A percentile compares a stretch with the other conserved stretches of the same genome.
Evolutionary conservation across 2,888 invertebrate genomes (phyloP).

Genomic region (Enchytraeus crypticus): DNA sequence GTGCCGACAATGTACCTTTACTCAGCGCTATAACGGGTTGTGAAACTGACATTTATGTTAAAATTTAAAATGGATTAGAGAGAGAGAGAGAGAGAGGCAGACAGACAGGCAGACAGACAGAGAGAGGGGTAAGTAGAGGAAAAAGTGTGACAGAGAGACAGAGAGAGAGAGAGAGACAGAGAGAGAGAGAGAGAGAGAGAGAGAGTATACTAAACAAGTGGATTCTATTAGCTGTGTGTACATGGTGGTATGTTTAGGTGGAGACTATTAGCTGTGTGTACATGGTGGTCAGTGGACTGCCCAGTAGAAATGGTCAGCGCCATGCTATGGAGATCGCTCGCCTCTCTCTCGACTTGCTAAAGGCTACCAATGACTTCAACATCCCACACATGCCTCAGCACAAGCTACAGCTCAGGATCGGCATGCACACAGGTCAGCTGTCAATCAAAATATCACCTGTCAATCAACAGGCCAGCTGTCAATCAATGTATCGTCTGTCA

Average conservation of each 20-base stretch:
- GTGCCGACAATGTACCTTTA: no score
- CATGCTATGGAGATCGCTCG: constrained; percentile 16
- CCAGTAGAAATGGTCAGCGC: constrained; percentile 16
- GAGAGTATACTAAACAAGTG: not conserved
- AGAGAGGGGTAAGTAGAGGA: no score
- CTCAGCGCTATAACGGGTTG: no score
- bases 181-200: not conserved
- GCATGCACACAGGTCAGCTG: constrained; percentile 19
- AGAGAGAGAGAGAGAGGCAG: no score
- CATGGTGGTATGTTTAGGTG: constrained; percentile 6
- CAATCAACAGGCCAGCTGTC: no score
- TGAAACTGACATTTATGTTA: no score
- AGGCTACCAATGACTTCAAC: constrained; percentile 12
- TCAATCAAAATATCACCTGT: no score
- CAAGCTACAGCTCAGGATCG: constrained; percentile 18
- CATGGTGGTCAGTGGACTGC: constrained; percentile 22
- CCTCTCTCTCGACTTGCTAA: constrained; percentile 16
- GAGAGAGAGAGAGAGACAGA: not conserved
- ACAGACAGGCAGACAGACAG: no score
- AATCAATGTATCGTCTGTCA: no score
- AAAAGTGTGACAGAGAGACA: no score
- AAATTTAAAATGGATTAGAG: no score
- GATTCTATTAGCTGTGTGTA: not conserved
- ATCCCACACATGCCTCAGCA: constrained; percentile 10
- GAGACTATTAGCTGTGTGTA: constrained; percentile 20